These are phyloP conservation scores for Eupithecia subfuscata DNA, from an alignment of 2,888 invertebrate genomes.

Conservation along the genomic window DNA sequence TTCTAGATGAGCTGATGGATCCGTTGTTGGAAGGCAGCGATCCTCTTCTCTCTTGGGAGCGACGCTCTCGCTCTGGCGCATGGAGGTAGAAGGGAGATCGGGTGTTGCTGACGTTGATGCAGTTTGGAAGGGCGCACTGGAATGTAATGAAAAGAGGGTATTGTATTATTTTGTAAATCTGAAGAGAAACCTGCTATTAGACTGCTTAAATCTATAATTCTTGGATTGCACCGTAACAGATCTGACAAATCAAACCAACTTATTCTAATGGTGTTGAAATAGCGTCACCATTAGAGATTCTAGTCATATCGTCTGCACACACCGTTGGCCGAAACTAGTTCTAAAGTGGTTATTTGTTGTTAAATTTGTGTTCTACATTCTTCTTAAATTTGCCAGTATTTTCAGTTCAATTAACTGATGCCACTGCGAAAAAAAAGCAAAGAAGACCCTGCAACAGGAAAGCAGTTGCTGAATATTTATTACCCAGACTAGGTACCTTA, in stretches of 20 bases:
- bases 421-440: background rate
- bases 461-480: too few relatives aligned
- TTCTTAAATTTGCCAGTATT: too few relatives aligned
- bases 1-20: constrained; percentile 71
- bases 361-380: too few relatives aligned
- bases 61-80: constrained; percentile 83
- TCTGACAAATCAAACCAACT: background rate
- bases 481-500: too few relatives aligned
- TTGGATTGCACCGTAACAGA: background rate
- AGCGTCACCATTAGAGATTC: too few relatives aligned
- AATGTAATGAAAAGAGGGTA: constrained; percentile 59
- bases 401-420: background rate
- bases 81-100: constrained; percentile 90
- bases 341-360: too few relatives aligned
- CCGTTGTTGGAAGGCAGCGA: constrained; percentile 71
- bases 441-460: background rate
- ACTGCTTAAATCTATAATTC: background rate
- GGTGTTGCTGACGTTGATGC: constrained; percentile 76
- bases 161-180: background rate
- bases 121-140: constrained; percentile 83
- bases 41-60: constrained; percentile 67
- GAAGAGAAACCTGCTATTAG: background rate
- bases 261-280: too few relatives aligned
- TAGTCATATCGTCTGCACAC: too few relatives aligned
- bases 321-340: too few relatives aligned